Percentiles rank a stretch among this genome's conserved stretches.
Conservation (phyloP, 2,797 vertebrate species). For the Poecilia picta region DNA sequence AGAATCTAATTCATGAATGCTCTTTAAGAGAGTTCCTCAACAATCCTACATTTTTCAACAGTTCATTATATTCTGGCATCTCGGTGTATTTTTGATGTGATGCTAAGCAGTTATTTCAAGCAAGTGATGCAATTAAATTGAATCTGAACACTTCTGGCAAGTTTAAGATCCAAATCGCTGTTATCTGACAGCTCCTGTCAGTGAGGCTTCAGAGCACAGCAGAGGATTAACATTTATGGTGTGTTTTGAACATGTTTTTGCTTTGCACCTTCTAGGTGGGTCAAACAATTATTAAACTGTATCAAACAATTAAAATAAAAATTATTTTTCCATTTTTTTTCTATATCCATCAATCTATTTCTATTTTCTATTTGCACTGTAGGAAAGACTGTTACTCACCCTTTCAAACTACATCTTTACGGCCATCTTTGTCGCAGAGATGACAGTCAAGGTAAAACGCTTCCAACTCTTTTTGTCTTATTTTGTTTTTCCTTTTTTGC, state of each 20-base stretch:
- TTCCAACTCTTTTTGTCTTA: background rate
- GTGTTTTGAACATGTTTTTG: too few relatives aligned
- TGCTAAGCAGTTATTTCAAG: background rate
- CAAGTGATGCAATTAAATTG: constrained; percentile 5
- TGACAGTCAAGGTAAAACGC: constrained; percentile 92
- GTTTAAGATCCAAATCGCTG: constrained; percentile 1
- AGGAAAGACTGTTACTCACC: constrained; percentile 95
- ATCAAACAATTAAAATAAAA: background rate
- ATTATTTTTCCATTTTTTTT: background rate
- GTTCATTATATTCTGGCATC: constrained; percentile 1
- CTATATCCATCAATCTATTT: background rate
- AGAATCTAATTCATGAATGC: background rate
- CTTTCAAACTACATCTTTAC: constrained; percentile 99
- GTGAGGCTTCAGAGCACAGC: background rate
- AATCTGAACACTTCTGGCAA: background rate
- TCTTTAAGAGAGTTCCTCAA: background rate
- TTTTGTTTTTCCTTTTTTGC: background rate
- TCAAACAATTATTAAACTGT: constrained; percentile 1
- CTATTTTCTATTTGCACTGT: constrained; percentile 37
- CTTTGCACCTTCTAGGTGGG: background rate
- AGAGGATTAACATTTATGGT: background rate
- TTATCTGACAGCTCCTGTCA: background rate
- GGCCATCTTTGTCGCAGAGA: constrained; percentile 96
- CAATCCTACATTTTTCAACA: background rate
- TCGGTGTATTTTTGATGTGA: background rate